These are phyloP conservation scores for Gouania willdenowi DNA, from an alignment of 2,797 vertebrate genomes.

Conservation along the genomic window DNA sequence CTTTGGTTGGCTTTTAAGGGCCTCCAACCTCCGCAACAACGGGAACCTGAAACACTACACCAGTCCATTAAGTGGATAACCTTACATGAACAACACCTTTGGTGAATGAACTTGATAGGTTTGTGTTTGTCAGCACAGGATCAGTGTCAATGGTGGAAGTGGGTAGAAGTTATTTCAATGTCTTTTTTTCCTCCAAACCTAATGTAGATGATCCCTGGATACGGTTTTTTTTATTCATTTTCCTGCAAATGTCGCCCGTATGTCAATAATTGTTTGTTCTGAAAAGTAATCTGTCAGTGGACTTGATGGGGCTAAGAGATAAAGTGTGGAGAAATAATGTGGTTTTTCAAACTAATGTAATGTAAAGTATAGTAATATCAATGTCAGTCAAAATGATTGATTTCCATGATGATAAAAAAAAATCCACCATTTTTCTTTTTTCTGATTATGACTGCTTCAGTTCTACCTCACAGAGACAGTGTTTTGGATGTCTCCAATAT, in stretches of 20 bases:
- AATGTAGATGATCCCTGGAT: too few relatives aligned
- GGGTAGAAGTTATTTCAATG: slow-evolving; percentile 5
- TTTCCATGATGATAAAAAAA: slow-evolving; percentile 69
- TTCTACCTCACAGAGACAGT: slow-evolving; percentile 70
- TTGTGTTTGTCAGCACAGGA: slow-evolving; percentile 47
- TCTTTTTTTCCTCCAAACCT: slow-evolving; percentile 2
- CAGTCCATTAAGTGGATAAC: slow-evolving; percentile 62
- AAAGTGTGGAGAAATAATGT: slow-evolving; percentile 51
- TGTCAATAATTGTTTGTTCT: too few relatives aligned
- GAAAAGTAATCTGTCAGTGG: too few relatives aligned
- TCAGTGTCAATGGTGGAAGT: slow-evolving; percentile 18
- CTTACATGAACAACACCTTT: slow-evolving; percentile 47
- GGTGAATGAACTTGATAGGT: slow-evolving; percentile 45
- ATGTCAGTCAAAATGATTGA: slow-evolving; percentile 78
- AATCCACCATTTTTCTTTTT: slow-evolving; percentile 78
- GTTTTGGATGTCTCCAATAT: slow-evolving; percentile 62
- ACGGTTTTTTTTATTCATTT: background rate
- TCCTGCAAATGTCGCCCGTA: background rate
- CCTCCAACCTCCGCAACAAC: slow-evolving; percentile 48
- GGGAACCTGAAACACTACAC: slow-evolving; percentile 66
- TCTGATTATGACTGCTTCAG: slow-evolving; percentile 73
- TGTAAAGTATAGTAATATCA: slow-evolving; percentile 20
- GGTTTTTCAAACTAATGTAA: slow-evolving; percentile 50
- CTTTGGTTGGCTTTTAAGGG: slow-evolving; percentile 63
- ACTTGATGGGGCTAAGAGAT: too few relatives aligned